Conservation (phyloP, 2,797 vertebrate species). For the Phaenicophaeus curvirostris region DNA sequence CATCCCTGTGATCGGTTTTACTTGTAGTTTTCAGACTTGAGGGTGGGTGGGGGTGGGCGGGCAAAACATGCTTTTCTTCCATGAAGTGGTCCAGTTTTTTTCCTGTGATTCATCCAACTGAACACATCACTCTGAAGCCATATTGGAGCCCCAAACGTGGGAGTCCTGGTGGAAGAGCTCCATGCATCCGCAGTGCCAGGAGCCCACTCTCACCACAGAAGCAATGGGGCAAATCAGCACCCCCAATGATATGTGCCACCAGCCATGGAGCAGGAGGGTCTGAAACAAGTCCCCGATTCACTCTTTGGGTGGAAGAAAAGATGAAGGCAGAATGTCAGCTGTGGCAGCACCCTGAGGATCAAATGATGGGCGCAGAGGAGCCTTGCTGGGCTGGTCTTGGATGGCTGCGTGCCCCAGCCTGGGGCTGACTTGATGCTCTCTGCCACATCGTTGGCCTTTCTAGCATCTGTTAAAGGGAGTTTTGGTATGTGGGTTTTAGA, state of each 20-base stretch:
- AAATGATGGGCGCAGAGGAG: not conserved
- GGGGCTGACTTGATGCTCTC: not conserved
- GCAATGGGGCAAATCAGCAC: not conserved
- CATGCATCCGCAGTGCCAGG: fast-evolving
- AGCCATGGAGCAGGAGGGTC: not conserved
- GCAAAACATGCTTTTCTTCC: conserved; percentile 63
- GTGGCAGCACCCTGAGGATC: not conserved
- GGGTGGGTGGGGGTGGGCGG: conserved; percentile 38
- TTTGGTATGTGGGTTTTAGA: not conserved
- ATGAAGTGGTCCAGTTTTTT: conserved; percentile 22
- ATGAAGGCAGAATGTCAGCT: not conserved
- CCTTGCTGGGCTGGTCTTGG: not conserved
- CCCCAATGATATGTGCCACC: not conserved
- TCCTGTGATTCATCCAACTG: not conserved
- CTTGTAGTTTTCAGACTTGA: conserved; percentile 68
- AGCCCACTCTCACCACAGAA: not conserved
- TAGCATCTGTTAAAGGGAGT: not conserved
- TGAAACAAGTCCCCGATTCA: not conserved
- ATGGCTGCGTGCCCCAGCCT: not conserved
- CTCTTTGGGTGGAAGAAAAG: not conserved
- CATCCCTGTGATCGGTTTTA: conserved; percentile 72
- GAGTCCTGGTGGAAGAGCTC: not conserved
- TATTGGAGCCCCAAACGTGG: not conserved
- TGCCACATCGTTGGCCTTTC: not conserved
- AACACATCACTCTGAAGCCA: conserved; percentile 34